Evolutionary conservation across 2,888 invertebrate genomes (phyloP), one percentile per base, ranked within the genome.

Genomic region (Synanthedon tipuliformis): DNA sequence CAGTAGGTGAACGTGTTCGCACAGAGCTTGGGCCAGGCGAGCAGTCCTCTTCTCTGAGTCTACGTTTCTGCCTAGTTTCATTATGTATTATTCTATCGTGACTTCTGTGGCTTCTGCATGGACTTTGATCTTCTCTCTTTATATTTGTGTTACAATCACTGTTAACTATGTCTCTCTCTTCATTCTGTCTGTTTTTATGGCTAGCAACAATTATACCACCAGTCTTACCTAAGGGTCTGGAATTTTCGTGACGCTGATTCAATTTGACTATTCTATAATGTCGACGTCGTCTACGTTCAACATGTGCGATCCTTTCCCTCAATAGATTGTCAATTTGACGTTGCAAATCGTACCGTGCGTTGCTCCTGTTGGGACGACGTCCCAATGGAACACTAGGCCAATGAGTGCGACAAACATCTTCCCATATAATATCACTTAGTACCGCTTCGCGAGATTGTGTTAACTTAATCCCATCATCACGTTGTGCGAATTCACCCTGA

Each of bases 201-300:
- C 82, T 86, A 10, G 87, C 87, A 8, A 87, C 87, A 51, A 87
- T 86, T 13, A 87, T 84, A 61, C 85, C 86, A 3, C 86, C 86
- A 15, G 85, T 86, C 65, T 87, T 87, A 4, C 87, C 87, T 7
- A 85, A 57, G 3, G 82, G 69, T 56, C 80, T 69, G 56, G 78
- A 79, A 57, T 68, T 83, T 64, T 85, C 84, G 55, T 85, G 82
- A 5, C 85, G 71, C 58, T 85, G 79, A 57, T 84, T 86, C 40
- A 86, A 61, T 65, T 86, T 87, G 0, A 87, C 82, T 55, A 87
- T 81, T 57, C 84, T 73, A 56, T 86, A 86, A 60, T 87, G 86
- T n/a, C 86, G 81, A 11, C 86, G 72, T 53, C 79, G 68, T 53
- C 83, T 73, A 16, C 85, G 75, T 58, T 87, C 87, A 2, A 85